phyloP scores from a whole-genome alignment of 2,113 vertebrate genomes.

The Chauna torquata region DNA sequence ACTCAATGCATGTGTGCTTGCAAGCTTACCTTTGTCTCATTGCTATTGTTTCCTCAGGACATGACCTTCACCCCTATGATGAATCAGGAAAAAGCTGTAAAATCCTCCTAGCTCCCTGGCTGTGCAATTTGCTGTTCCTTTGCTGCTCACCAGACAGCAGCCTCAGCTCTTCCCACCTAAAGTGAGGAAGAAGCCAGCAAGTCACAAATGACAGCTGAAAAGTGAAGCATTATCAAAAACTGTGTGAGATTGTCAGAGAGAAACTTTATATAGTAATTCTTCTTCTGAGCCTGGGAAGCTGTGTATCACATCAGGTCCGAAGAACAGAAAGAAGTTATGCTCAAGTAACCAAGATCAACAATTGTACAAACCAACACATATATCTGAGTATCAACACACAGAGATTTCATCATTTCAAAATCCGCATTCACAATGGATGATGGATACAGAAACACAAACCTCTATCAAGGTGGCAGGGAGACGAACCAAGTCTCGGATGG shows the following conservation, averaged over 20 bases:
- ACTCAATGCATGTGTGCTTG: not conserved
- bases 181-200: constrained; percentile 30
- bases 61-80: constrained; percentile 55
- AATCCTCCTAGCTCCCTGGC: not conserved
- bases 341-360: not conserved
- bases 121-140: constrained; percentile 35
- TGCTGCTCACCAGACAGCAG: not conserved
- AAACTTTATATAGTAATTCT: not conserved
- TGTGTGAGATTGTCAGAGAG: not conserved
- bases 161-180: constrained; percentile 1
- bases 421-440: constrained; percentile 78
- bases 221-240: constrained; percentile 38
- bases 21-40: constrained; percentile 18
- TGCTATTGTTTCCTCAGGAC: constrained; percentile 47
- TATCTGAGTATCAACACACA: not conserved
- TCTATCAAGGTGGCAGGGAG: constrained; percentile 75
- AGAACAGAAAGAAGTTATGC: not conserved
- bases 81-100: constrained; percentile 33
- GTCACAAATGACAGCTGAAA: constrained; percentile 29
- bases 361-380: not conserved
- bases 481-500: constrained; percentile 69
- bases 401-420: not conserved
- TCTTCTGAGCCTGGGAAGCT: not conserved
- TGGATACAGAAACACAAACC: constrained; percentile 81
- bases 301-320: not conserved